These are phyloP conservation scores for Probosciger aterrimus DNA, from an alignment of 2,113 vertebrate genomes.

Conservation along the genomic window DNA sequence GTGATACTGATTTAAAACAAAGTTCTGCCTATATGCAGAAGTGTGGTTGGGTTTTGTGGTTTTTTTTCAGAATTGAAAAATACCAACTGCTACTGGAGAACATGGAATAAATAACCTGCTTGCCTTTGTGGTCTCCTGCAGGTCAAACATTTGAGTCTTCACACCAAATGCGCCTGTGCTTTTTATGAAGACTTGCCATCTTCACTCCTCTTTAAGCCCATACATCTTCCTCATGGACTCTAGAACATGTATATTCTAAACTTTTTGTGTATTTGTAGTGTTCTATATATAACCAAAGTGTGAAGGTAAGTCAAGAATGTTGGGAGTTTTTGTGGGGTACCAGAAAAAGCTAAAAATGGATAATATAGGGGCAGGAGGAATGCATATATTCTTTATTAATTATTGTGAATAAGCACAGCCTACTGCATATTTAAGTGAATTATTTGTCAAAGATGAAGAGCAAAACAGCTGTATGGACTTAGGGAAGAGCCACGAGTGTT, in stretches of 20 bases:
- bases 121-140: neutral
- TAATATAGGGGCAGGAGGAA: neutral
- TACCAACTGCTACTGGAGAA: neutral
- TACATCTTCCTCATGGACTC: neutral
- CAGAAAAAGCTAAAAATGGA: neutral
- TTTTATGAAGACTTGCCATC: neutral
- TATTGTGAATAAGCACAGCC: neutral
- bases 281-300: neutral
- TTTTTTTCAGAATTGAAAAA: neutral
- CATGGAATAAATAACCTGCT: neutral
- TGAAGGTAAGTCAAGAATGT: neutral
- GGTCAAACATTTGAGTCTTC: neutral
- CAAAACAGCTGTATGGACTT: neutral
- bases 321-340: neutral
- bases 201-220: neutral
- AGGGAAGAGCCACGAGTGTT: fast-evolving
- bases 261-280: neutral
- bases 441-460: neutral
- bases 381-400: neutral
- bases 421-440: neutral
- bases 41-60: neutral
- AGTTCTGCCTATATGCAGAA: neutral
- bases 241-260: neutral
- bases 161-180: neutral
- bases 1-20: neutral